A percentile compares a stretch with the other conserved stretches of the same genome.
phyloP scores from a whole-genome alignment of 2,797 vertebrate species.

The Sebastes reedi region DNA sequence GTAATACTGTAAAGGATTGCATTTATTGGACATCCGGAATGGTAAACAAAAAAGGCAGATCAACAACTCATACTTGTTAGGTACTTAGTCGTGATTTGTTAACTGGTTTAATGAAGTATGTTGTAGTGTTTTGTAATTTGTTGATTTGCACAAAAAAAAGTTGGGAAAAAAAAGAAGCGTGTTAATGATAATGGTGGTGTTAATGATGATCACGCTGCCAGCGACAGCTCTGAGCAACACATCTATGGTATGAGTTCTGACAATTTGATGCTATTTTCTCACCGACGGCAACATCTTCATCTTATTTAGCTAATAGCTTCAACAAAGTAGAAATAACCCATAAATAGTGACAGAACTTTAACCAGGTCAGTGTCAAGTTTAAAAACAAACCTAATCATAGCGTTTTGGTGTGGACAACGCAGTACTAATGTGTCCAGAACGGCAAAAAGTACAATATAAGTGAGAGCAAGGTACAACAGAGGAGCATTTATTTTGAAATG shows the following conservation, averaged over 20 bases:
- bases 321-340: background rate
- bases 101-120: conserved; percentile 60
- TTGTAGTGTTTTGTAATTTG: conserved; percentile 49
- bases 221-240: conserved; percentile 36
- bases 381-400: background rate
- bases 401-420: background rate
- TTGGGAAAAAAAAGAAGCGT: background rate
- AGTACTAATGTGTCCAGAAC: background rate
- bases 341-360: background rate
- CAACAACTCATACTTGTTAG: conserved; percentile 20
- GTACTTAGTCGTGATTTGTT: conserved; percentile 61
- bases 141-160: conserved; percentile 45
- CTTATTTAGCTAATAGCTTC: conserved; percentile 1
- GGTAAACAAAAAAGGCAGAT: conserved; percentile 1
- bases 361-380: background rate
- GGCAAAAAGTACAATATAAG: background rate
- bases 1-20: background rate
- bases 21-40: background rate
- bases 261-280: conserved; percentile 6
- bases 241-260: conserved; percentile 33
- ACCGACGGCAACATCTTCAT: conserved; percentile 13
- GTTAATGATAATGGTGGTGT: conserved; percentile 58
- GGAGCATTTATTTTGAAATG: conserved; percentile 38
- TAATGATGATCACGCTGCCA: conserved; percentile 44
- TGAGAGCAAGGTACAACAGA: conserved; percentile 7